phyloP scores from a whole-genome alignment of 2,797 vertebrate species.

The Ptychadena robeensis region DNA sequence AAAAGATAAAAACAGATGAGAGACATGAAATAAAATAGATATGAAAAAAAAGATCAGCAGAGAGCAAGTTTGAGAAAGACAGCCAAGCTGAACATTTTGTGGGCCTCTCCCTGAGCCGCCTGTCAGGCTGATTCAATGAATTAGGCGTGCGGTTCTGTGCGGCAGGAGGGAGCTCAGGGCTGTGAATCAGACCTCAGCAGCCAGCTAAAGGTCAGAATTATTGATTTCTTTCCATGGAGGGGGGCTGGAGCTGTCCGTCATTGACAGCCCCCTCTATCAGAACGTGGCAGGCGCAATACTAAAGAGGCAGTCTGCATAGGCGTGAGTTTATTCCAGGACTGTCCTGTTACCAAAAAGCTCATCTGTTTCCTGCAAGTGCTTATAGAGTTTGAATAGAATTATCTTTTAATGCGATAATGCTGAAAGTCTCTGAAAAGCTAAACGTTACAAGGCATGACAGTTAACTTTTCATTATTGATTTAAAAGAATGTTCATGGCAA shows the following conservation, averaged over 20 bases:
- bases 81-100: conserved; percentile 56
- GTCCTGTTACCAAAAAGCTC: conserved; percentile 26
- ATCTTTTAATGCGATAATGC: neutral
- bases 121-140: conserved; percentile 61
- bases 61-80: conserved; percentile 57
- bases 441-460: neutral
- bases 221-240: conserved; percentile 63
- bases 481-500: neutral
- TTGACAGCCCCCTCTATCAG: conserved; percentile 58
- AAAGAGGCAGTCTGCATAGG: conserved; percentile 52
- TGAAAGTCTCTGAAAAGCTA: neutral
- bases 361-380: neutral
- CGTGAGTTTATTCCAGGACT: conserved; percentile 36
- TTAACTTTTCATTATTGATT: neutral
- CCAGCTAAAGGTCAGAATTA: conserved; percentile 66
- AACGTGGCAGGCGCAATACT: conserved; percentile 59
- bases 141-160: conserved; percentile 55
- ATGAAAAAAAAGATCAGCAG: conserved; percentile 54
- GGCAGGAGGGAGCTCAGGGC: conserved; percentile 59
- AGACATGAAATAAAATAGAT: conserved; percentile 49
- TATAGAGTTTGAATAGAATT: conserved; percentile 3
- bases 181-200: conserved; percentile 64
- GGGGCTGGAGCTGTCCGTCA: conserved; percentile 58
- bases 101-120: conserved; percentile 60
- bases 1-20: conserved; percentile 36